Conservation (phyloP, 2,113 vertebrate species). For the Syngnathus floridae region DNA sequence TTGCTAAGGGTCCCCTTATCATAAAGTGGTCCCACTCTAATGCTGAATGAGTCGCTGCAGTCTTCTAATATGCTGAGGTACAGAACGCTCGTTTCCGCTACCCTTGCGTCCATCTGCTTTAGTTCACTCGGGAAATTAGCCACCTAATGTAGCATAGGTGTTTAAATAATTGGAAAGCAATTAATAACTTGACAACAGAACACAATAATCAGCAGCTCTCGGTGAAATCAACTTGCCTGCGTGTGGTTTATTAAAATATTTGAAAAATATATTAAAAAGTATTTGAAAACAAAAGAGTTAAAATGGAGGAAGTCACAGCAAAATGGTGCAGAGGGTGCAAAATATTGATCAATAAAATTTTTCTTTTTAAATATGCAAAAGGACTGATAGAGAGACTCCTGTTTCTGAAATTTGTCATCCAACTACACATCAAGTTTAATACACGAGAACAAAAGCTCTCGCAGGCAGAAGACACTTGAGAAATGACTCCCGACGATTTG, state of each 20-base stretch:
- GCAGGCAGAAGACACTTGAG: not conserved
- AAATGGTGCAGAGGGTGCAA: too few species aligned
- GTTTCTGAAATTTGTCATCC: not conserved
- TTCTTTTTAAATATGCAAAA: slow-evolving; percentile 8
- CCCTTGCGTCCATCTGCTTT: slow-evolving; percentile 67
- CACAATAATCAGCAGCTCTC: slow-evolving; percentile 50
- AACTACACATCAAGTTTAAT: not conserved
- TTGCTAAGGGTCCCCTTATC: too few species aligned
- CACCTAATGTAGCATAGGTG: slow-evolving; percentile 73
- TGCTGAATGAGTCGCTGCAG: slow-evolving; percentile 28
- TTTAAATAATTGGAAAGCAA: slow-evolving; percentile 74
- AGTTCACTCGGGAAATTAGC: slow-evolving; percentile 70
- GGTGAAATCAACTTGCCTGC: slow-evolving; percentile 22
- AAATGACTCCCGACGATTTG: not conserved
- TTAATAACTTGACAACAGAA: slow-evolving; percentile 64
- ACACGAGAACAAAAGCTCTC: not conserved
- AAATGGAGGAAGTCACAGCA: not conserved
- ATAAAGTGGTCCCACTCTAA: slow-evolving; percentile 6
- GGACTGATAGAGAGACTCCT: not conserved
- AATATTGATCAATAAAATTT: too few species aligned
- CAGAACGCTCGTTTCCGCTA: slow-evolving; percentile 6
- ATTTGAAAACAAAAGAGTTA: not conserved
- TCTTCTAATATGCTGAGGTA: slow-evolving; percentile 22
- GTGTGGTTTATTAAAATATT: not conserved
- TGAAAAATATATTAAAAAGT: too few species aligned